phyloP scores from a whole-genome alignment of 2,888 invertebrate genomes.

The Eupithecia dodoneata region DNA sequence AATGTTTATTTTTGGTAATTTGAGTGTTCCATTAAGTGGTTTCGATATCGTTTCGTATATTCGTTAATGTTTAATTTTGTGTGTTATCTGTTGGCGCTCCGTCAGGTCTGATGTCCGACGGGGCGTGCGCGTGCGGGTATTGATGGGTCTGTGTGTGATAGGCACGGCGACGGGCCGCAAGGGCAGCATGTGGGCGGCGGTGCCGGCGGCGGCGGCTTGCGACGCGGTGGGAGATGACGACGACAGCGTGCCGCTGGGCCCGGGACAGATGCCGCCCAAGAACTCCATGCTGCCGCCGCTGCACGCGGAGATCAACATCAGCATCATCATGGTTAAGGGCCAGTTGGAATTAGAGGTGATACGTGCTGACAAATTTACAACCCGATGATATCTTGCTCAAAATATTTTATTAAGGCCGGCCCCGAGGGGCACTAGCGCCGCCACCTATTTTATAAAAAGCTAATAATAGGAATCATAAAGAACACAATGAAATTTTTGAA shows the following conservation, averaged over 20 bases:
- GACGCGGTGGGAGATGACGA: constrained; percentile 70
- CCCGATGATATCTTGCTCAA: too few species aligned
- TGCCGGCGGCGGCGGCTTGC: constrained; percentile 74
- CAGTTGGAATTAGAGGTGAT: constrained; percentile 93
- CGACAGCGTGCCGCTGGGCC: constrained; percentile 87
- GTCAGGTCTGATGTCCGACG: constrained; percentile 19
- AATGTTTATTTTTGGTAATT: constrained; percentile 73
- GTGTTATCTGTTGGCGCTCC: constrained; percentile 24
- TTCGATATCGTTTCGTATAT: constrained; percentile 67
- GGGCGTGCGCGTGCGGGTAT: constrained; percentile 28
- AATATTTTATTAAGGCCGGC: too few species aligned
- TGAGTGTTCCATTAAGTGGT: constrained; percentile 79
- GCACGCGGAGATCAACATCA: constrained; percentile 93
- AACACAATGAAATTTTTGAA: too few species aligned
- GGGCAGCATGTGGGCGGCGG: constrained; percentile 84
- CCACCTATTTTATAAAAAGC: too few species aligned
- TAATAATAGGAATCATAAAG: too few species aligned
- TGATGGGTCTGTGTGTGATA: constrained; percentile 50
- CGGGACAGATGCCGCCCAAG: constrained; percentile 92
- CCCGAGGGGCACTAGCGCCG: too few species aligned
- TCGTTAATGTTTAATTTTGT: constrained; percentile 58
- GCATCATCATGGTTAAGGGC: constrained; percentile 95
- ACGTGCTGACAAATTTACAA: too few species aligned
- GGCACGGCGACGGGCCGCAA: constrained; percentile 83
- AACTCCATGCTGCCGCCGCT: constrained; percentile 88